A percentile compares a stretch with the other conserved stretches of the same genome.
phyloP scores from a whole-genome alignment of 2,113 vertebrate genomes.

The Charadrius vociferus region DNA sequence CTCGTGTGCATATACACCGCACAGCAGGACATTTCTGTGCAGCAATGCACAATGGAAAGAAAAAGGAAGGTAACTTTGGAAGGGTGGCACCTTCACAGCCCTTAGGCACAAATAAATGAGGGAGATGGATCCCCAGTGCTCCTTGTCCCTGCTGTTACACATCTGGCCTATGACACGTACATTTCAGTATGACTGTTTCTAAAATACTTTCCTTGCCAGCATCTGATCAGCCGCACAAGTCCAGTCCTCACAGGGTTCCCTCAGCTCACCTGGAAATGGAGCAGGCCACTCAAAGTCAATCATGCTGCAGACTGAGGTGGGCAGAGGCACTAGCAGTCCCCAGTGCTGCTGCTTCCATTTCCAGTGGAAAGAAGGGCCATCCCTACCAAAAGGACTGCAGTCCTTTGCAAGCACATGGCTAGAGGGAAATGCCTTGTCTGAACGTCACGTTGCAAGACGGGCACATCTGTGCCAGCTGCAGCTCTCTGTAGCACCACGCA shows the following conservation, averaged over 20 bases:
- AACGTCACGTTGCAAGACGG: accelerated
- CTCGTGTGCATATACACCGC: no score
- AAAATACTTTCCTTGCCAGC: not conserved
- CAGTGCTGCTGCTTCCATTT: accelerated
- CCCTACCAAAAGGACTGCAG: no score
- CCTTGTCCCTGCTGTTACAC: not conserved
- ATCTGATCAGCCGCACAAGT: accelerated
- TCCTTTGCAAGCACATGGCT: accelerated
- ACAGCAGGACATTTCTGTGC: not conserved
- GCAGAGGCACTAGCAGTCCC: not conserved
- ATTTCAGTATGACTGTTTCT: not conserved
- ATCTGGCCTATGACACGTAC: accelerated
- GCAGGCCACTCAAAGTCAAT: not conserved
- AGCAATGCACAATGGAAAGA: not conserved
- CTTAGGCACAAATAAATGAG: not conserved
- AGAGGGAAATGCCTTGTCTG: not conserved
- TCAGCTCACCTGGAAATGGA: not conserved
- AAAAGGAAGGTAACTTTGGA: not conserved
- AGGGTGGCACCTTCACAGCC: not conserved
- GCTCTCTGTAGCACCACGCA: accelerated
- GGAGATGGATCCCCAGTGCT: not conserved
- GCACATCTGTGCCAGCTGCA: not conserved
- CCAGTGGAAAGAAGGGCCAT: not conserved
- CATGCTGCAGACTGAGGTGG: not conserved
- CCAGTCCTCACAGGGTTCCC: accelerated